These are phyloP conservation scores for Saiga tatarica DNA, from an alignment of 2,113 vertebrate genomes.

Conservation along the genomic window DNA sequence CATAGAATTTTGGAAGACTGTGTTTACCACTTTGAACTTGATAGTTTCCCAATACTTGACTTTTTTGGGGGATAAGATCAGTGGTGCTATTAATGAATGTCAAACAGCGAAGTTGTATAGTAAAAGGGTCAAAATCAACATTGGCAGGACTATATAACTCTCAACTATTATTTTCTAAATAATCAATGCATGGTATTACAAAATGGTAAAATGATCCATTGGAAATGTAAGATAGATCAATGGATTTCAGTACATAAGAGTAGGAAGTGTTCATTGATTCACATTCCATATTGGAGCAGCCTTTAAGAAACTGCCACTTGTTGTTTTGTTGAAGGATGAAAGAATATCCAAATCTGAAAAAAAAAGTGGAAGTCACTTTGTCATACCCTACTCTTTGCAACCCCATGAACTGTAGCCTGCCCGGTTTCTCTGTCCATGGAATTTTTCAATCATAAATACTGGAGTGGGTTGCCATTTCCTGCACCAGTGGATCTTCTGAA, in stretches of 20 bases:
- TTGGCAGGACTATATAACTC: background rate
- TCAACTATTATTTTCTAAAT: background rate
- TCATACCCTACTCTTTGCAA: background rate
- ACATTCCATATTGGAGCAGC: background rate
- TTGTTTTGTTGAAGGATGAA: background rate
- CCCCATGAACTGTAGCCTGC: background rate
- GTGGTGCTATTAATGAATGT: constrained; percentile 7
- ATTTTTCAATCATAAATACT: background rate
- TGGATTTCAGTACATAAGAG: background rate
- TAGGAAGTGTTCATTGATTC: constrained; percentile 15
- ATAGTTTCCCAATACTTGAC: background rate
- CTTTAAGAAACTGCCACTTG: background rate
- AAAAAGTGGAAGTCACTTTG: background rate
- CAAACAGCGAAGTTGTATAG: background rate
- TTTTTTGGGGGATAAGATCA: background rate
- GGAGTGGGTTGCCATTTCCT: background rate
- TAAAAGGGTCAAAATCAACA: background rate
- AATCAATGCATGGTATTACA: background rate
- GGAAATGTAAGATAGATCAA: background rate
- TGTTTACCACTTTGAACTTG: constrained; percentile 32
- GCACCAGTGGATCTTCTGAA: background rate
- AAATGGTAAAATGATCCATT: constrained; percentile 9
- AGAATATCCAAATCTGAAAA: background rate
- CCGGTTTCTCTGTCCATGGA: background rate
- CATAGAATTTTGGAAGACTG: constrained; percentile 45